These are phyloP conservation scores for Isotomurus palustris DNA, from an alignment of 2,888 invertebrate genomes.

Conservation along the genomic window DNA sequence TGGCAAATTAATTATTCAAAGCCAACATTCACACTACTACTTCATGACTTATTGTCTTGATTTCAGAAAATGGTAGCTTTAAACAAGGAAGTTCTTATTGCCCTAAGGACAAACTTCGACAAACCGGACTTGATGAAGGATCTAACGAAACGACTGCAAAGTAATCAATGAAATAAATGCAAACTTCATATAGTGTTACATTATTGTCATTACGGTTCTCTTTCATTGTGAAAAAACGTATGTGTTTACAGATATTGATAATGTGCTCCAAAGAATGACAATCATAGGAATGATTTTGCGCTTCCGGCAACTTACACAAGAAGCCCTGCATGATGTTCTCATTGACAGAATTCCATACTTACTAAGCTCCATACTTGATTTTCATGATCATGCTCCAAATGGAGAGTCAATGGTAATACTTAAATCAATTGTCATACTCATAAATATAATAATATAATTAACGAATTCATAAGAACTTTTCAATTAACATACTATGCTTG, in stretches of 20 bases:
- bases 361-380: conserved; percentile 89
- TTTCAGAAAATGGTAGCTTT: conserved; percentile 70
- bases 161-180: conserved; percentile 45
- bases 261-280: conserved; percentile 92
- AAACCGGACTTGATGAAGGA: conserved; percentile 98
- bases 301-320: conserved; percentile 89
- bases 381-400: conserved; percentile 84
- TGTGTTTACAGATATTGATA: conserved; percentile 68
- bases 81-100: conserved; percentile 87
- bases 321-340: conserved; percentile 86
- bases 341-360: conserved; percentile 93
- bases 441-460: conserved; percentile 1
- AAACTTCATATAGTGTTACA: neutral
- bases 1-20: neutral
- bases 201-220: conserved; percentile 2
- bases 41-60: neutral
- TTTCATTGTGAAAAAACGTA: neutral
- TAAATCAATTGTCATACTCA: neutral
- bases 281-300: conserved; percentile 96
- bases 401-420: conserved; percentile 66
- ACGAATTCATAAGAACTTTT: neutral
- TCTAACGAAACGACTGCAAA: conserved; percentile 80
- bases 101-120: conserved; percentile 92
- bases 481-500: conserved; percentile 12
- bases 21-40: neutral